A percentile compares a stretch with the other conserved stretches of the same genome.
Evolutionary conservation across 2,888 invertebrate species (phyloP).

Genomic region (Loripinus fragilis): DNA sequence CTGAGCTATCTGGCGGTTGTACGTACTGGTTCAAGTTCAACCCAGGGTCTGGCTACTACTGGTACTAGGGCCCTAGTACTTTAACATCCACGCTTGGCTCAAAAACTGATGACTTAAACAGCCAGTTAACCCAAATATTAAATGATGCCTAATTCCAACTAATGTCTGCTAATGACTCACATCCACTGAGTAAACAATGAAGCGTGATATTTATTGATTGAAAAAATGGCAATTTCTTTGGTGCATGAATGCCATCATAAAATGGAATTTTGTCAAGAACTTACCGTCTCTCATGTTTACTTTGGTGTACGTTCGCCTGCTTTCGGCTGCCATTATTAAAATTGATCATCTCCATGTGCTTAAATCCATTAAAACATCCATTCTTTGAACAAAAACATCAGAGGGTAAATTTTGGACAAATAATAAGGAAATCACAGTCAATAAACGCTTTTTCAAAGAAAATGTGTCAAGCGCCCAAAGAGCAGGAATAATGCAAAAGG

Average conservation of each 20-base stretch:
- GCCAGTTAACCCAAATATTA: too few relatives aligned
- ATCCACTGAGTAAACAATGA: neutral
- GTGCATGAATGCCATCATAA: neutral
- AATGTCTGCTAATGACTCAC: neutral
- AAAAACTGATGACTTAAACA: too few relatives aligned
- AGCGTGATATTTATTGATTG: neutral
- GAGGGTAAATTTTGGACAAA: constrained; percentile 7
- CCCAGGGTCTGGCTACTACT: too few relatives aligned
- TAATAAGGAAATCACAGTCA: neutral
- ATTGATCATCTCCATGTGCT: constrained; percentile 2
- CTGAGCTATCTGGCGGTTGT: too few relatives aligned
- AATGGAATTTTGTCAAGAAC: neutral
- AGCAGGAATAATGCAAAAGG: neutral
- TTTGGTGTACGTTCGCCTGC: constrained; percentile 37
- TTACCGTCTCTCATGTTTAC: constrained; percentile 46
- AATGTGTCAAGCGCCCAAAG: neutral
- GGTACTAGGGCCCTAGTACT: too few relatives aligned
- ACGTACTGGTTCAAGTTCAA: too few relatives aligned
- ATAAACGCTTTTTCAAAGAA: neutral
- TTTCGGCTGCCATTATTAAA: constrained; percentile 42
- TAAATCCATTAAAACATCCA: constrained; percentile 7
- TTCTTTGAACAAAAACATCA: constrained; percentile 12
- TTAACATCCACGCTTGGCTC: too few relatives aligned
- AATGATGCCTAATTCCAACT: too few relatives aligned
- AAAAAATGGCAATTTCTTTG: neutral